Percentiles rank a stretch among this genome's conserved stretches.
Conservation (phyloP, 2,113 vertebrate species). For the Protobothrops mucrosquamatus region DNA sequence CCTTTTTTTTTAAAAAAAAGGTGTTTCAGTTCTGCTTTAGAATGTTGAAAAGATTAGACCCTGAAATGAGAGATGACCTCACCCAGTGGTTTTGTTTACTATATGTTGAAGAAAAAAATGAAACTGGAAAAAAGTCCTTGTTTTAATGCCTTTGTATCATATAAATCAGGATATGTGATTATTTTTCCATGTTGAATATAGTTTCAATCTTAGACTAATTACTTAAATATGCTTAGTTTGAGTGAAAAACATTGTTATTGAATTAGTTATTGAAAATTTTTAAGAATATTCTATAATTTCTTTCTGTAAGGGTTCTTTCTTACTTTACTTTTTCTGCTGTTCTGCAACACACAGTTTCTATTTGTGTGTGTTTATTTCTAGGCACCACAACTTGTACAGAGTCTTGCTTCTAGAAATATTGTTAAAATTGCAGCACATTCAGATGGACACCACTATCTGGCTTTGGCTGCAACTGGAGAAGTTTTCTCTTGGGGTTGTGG, state of each 20-base stretch:
- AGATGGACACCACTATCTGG: slow-evolving; percentile 95
- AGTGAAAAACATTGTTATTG: not conserved
- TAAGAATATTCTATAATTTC: not conserved
- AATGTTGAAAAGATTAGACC: not conserved
- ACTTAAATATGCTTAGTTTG: not conserved
- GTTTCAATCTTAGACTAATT: not conserved
- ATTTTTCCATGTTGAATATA: not conserved
- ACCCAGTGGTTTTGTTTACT: not conserved
- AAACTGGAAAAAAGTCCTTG: not conserved
- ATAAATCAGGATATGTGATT: not conserved
- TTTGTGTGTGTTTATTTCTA: slow-evolving; percentile 49
- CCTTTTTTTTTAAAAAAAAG: not conserved
- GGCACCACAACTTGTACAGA: slow-evolving; percentile 89
- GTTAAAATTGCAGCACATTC: slow-evolving; percentile 93
- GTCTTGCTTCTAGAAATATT: slow-evolving; percentile 89
- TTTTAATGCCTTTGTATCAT: not conserved
- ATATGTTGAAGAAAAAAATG: not conserved
- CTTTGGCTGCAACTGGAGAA: slow-evolving; percentile 90
- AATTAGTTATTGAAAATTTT: not conserved
- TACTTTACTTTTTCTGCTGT: not conserved
- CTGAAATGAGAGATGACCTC: not conserved
- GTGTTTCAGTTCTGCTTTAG: not conserved
- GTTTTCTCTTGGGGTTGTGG: slow-evolving; percentile 98
- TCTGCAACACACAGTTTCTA: not conserved
- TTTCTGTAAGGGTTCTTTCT: not conserved